Base-by-base conservation (phyloP, 92 coral and sea anemone species). In the Virgularia gustaviana region DNA sequence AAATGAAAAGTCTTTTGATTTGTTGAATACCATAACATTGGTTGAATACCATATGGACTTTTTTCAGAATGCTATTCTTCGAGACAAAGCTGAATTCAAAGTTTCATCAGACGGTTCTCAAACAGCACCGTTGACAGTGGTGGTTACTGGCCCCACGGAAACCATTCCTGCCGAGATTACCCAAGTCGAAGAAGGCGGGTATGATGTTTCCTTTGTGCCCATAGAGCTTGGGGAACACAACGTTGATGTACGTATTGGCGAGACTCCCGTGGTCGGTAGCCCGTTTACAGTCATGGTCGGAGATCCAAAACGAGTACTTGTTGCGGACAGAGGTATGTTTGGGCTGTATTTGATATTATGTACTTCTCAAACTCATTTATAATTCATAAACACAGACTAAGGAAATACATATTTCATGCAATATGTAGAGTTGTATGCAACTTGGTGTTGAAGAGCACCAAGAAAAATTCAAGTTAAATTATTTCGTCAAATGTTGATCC, bases 261-360 rank as follows among this genome's bases (percentile, higher is more conserved):
- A 77, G 57, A 89, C 88, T 19, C 81, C 83, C 23, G 51, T 86
- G 15, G 91, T 88, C 15, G 97, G 97, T 32, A 80, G 89, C 42
- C 97, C 97, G 11, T 91, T 84, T 67, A 81, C 71, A 3, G 83
- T 89, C 42, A 91, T 89, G 79, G 96, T 91, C 29, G 97, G 97
- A 19, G 97, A 91, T 63, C 96, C 91, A 41, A 84, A 84, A 70
- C 87, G 90, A 47, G 68, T 72, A 9, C 78, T 91, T 20, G 63
- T 64, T 15, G 80, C 88, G 15, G 96, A 81, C 38, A 65, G 85
- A 44, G 47, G 70, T 62, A 47, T 57, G 64, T 57, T 28, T 22
- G 39, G 29, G 28, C 28, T 18, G 9, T 1, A 19, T 19, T 18
- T 57, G 38, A 15, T 57, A n/a, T 57, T 57, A 23, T 57, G 25